Conservation (phyloP, 2,888 invertebrate genomes). For the Furcula furcula region DNA sequence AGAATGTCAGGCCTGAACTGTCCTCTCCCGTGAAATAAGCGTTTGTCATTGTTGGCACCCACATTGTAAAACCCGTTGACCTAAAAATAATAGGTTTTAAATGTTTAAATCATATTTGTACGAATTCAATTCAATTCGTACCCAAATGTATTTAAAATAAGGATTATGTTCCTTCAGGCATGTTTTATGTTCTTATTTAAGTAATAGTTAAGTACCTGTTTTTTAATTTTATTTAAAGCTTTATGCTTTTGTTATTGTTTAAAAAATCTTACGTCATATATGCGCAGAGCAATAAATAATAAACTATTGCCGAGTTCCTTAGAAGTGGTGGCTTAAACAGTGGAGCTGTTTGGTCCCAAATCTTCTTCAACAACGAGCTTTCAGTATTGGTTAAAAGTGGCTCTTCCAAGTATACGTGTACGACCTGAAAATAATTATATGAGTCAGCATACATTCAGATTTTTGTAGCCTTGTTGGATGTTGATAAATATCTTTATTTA, state of each 20-base stretch:
- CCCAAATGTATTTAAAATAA: too few relatives aligned
- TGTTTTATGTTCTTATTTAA: too few relatives aligned
- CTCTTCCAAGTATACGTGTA: slow-evolving; percentile 46
- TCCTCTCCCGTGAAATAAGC: slow-evolving; percentile 55
- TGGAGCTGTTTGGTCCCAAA: slow-evolving; percentile 69
- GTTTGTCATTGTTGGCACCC: slow-evolving; percentile 66
- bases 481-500: too few relatives aligned
- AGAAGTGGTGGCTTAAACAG: slow-evolving; percentile 61
- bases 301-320: slow-evolving; percentile 55
- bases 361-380: slow-evolving; percentile 39
- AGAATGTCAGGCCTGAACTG: slow-evolving; percentile 50
- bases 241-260: too few relatives aligned
- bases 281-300: slow-evolving; percentile 59
- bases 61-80: slow-evolving; percentile 66
- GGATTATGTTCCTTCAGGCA: too few relatives aligned
- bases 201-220: too few relatives aligned
- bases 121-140: too few relatives aligned
- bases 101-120: too few relatives aligned
- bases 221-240: too few relatives aligned
- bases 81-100: too few relatives aligned
- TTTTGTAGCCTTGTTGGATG: too few relatives aligned
- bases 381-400: slow-evolving; percentile 16
- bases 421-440: slow-evolving; percentile 49
- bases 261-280: slow-evolving; percentile 69
- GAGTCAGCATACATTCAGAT: too few relatives aligned